Conservation (phyloP, 2,113 vertebrate species). For the Plecotus auritus region DNA sequence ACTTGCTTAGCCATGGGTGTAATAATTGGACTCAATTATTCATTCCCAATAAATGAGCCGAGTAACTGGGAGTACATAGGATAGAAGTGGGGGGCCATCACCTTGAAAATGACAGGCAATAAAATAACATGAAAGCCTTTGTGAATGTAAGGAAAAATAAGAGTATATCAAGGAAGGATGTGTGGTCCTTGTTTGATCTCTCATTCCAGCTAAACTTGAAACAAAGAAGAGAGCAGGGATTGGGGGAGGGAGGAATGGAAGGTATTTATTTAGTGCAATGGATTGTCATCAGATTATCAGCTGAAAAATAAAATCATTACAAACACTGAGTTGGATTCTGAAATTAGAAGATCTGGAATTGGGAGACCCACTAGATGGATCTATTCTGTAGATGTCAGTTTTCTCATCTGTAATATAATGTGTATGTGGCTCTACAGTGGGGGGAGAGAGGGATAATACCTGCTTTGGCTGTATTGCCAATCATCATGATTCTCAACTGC, state of each 20-base stretch:
- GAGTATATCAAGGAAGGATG: background rate
- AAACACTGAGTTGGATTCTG: background rate
- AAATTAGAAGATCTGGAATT: background rate
- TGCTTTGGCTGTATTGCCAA: background rate
- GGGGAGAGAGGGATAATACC: background rate
- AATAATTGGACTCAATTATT: background rate
- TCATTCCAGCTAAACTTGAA: background rate
- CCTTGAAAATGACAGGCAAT: constrained; percentile 18
- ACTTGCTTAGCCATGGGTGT: constrained; percentile 33
- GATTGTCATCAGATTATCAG: background rate
- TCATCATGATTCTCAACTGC: background rate
- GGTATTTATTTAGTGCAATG: background rate
- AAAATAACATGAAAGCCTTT: background rate
- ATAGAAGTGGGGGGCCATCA: background rate
- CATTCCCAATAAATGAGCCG: background rate
- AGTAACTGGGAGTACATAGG: background rate
- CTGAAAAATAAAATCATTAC: background rate
- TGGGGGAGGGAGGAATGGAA: background rate
- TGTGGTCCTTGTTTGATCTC: background rate
- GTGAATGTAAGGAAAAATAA: background rate
- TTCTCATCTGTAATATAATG: background rate
- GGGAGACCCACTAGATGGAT: background rate
- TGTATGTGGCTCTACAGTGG: background rate
- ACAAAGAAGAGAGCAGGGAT: background rate
- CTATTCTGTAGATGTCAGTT: background rate